Evolutionary conservation across 2,113 vertebrate species (phyloP).

Genomic region (Toxotes chatareus): DNA sequence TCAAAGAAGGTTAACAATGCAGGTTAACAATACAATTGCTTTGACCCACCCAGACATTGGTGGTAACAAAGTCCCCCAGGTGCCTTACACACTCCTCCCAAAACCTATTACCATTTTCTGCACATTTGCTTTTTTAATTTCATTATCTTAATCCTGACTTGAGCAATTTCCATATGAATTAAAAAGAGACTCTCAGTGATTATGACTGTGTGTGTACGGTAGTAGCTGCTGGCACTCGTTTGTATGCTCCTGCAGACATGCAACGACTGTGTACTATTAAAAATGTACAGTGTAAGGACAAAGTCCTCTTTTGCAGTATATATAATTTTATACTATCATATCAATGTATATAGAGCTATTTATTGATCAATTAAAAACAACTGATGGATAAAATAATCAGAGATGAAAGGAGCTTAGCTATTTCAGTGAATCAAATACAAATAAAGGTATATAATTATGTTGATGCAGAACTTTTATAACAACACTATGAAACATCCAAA

Average conservation of each 20-base stretch:
- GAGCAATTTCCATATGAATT: conserved; percentile 56
- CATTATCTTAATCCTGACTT: conserved; percentile 49
- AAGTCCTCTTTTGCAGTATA: neutral
- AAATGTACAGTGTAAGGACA: neutral
- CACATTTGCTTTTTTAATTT: conserved; percentile 51
- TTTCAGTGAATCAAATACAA: neutral
- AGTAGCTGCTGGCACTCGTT: neutral
- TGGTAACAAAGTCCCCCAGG: conserved; percentile 36
- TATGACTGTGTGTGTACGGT: conserved; percentile 4
- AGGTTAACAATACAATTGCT: conserved; percentile 11
- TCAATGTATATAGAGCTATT: neutral
- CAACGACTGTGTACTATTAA: neutral
- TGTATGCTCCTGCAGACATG: neutral
- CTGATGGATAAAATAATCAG: neutral
- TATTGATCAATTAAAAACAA: neutral
- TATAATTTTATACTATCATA: neutral
- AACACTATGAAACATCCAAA: too few species aligned
- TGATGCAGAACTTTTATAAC: too few species aligned
- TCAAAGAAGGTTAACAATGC: neutral
- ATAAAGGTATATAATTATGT: neutral
- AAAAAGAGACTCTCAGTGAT: conserved; percentile 25
- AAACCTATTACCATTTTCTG: conserved; percentile 49
- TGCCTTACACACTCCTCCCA: conserved; percentile 1
- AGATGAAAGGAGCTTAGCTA: neutral
- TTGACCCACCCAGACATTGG: conserved; percentile 16